These are phyloP conservation scores for Epirrita christyi DNA, from an alignment of 2,888 invertebrate species.

Conservation along the genomic window DNA sequence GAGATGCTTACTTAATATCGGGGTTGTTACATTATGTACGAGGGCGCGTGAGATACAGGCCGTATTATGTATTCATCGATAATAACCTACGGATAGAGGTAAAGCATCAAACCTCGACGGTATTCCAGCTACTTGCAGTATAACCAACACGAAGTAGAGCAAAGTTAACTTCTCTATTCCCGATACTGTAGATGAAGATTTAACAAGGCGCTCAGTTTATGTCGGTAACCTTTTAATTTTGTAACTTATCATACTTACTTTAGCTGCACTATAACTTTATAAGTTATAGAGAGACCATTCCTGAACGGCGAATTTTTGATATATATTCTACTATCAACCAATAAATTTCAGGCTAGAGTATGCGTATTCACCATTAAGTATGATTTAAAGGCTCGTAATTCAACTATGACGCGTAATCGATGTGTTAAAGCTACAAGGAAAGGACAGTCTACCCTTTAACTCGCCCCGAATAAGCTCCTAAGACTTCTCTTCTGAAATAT, in stretches of 20 bases:
- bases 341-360: conserved; percentile 74
- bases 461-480: conserved; percentile 27
- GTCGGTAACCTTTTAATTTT: conserved; percentile 39
- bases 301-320: conserved; percentile 61
- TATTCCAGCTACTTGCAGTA: conserved; percentile 22
- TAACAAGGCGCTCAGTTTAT: conserved; percentile 41
- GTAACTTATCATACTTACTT: conserved; percentile 45
- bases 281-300: conserved; percentile 47
- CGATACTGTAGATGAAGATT: conserved; percentile 43
- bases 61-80: conserved; percentile 33
- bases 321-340: conserved; percentile 64
- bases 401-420: conserved; percentile 69
- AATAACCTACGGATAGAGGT: conserved; percentile 27
- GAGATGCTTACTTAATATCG: conserved; percentile 58
- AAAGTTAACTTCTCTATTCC: conserved; percentile 40
- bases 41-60: conserved; percentile 28
- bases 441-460: conserved; percentile 50
- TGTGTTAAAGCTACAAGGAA: conserved; percentile 56
- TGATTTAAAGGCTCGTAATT: conserved; percentile 75
- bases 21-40: conserved; percentile 46
- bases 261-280: conserved; percentile 45
- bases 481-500: conserved; percentile 34
- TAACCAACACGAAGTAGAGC: conserved; percentile 24
- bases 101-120: conserved; percentile 34
- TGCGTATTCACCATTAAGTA: conserved; percentile 77